Evolutionary conservation across 53 echinoderm and acorn worm species (phyloP), one percentile per base, ranked within the genome.

Genomic region (Arbacia lixula): DNA sequence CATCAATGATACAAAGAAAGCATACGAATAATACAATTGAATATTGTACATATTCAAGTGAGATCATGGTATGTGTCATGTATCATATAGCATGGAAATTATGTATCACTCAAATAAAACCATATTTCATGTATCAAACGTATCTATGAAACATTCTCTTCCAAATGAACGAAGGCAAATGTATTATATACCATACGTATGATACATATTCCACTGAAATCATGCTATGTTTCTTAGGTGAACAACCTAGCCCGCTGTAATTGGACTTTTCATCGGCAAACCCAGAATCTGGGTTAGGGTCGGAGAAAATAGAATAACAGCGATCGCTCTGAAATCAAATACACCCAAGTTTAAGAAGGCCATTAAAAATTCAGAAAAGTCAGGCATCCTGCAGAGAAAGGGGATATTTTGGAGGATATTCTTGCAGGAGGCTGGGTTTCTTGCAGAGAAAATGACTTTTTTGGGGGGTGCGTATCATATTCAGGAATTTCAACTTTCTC

Each of bases 361-460:
- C 52, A 74, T 74, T 74, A 74, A 50, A 52, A 74, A 53, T 74
- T 50, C 53, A 69, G 74, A 74, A 46, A 74, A 52, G 74, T 74
- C 74, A 74, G 33, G 52, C 52, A 74, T 52, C n/a, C 46, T 53
- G 53, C 16, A 33, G 53, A 19, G 6, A 29, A 42, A 14, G 41
- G 69, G 32, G 28, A 27, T n/a, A n/a, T n/a, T n/a, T n/a, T n/a
- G n/a, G n/a, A n/a, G n/a, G n/a, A n/a, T n/a, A n/a, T n/a, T n/a
- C n/a, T n/a, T n/a, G n/a, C n/a, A n/a, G n/a, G n/a, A n/a, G n/a
- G n/a, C n/a, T n/a, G n/a, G n/a, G n/a, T n/a, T n/a, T n/a, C n/a
- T n/a, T n/a, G n/a, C n/a, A n/a, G 43, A 69, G 69, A 69, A 69
- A 69, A 69, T 43, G 43, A 69, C 40, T 43, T 69, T 43, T 69